Conservation (phyloP, 2,888 invertebrate species). For the Mallateleia sp. region DNA sequence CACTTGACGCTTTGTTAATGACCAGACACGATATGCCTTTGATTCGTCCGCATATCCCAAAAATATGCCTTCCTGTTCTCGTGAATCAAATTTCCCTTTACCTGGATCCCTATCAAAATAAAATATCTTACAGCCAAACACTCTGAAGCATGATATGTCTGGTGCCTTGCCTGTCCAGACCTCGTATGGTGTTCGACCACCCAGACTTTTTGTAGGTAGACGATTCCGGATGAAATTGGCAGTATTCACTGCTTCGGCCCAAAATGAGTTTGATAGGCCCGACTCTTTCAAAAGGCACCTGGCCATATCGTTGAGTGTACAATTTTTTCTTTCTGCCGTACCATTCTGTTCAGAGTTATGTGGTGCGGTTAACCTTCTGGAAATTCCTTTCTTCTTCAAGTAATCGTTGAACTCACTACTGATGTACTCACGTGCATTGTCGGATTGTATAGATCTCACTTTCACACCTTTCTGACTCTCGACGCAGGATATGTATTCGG, state of each 20-base stretch:
- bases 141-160: too few relatives aligned
- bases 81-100: conserved; percentile 25
- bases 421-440: conserved; percentile 78
- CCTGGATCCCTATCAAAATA: too few relatives aligned
- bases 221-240: too few relatives aligned
- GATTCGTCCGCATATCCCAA: conserved; percentile 28
- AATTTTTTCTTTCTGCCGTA: too few relatives aligned
- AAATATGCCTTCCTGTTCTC: neutral
- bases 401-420: conserved; percentile 75
- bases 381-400: conserved; percentile 50
- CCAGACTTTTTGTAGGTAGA: too few relatives aligned
- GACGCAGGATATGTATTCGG: conserved; percentile 64
- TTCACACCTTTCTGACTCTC: conserved; percentile 70
- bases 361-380: too few relatives aligned
- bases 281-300: conserved; percentile 3
- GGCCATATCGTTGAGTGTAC: conserved; percentile 11
- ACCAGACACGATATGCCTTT: too few relatives aligned
- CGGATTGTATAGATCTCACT: conserved; percentile 76
- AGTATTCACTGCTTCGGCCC: too few relatives aligned
- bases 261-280: neutral
- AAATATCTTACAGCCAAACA: too few relatives aligned
- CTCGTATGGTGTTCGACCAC: too few relatives aligned
- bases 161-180: too few relatives aligned
- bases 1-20: neutral
- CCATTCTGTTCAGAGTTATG: too few relatives aligned